Conservation (phyloP, 2,797 vertebrate genomes). For the Eulemur mongoz region DNA sequence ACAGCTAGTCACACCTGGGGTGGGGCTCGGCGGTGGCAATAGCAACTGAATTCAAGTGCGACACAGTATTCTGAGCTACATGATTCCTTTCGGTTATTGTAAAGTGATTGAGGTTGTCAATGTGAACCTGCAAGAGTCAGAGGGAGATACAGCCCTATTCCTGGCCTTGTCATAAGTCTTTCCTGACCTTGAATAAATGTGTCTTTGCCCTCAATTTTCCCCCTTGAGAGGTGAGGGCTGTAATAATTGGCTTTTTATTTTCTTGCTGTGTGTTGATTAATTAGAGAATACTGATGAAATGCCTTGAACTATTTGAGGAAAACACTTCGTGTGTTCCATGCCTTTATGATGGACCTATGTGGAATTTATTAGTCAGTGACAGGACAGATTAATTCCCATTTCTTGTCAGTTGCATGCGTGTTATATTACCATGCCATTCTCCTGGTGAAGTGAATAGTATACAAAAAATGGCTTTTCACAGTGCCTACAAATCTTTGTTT, state of each 20-base stretch:
- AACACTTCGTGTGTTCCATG: background rate
- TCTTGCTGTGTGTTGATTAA: background rate
- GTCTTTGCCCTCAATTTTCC: background rate
- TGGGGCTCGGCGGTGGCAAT: background rate
- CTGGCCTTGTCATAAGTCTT: background rate
- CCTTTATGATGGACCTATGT: background rate
- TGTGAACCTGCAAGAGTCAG: background rate
- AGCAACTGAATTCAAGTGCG: background rate
- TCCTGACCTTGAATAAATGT: background rate
- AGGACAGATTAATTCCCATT: background rate
- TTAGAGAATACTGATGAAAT: background rate
- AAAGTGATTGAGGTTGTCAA: background rate
- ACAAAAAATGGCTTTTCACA: background rate
- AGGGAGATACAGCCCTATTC: background rate
- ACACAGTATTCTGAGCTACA: background rate
- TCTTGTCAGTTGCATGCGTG: background rate
- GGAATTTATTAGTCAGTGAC: background rate
- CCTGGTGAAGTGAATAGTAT: background rate
- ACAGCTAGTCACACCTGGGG: background rate
- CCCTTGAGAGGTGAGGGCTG: background rate
- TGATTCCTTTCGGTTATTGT: background rate
- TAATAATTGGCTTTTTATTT: slow-evolving; percentile 18
- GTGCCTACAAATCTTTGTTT: background rate
- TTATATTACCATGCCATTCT: background rate
- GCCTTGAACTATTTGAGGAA: background rate